A percentile compares a stretch with the other conserved stretches of the same genome.
Conservation (phyloP, 2,113 vertebrate genomes). For the Otolemur garnettii region DNA sequence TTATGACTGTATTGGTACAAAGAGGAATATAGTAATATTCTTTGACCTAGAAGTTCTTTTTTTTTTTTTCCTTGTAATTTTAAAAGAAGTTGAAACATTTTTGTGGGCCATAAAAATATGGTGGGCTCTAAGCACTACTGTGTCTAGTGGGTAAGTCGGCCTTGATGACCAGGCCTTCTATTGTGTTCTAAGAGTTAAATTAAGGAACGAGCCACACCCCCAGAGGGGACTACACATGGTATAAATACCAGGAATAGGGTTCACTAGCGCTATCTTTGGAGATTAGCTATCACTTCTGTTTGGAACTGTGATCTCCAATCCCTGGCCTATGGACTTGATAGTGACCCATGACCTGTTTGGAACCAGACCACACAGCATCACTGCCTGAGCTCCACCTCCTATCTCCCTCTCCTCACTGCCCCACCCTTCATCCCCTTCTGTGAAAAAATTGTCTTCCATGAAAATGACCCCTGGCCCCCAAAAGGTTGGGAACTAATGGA, state of each 20-base stretch:
- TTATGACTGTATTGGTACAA: background rate
- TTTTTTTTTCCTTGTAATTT: background rate
- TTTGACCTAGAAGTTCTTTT: background rate
- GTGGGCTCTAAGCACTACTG: background rate
- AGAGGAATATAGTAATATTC: background rate
- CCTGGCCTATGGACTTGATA: too few relatives aligned
- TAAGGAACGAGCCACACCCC: background rate
- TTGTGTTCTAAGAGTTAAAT: background rate
- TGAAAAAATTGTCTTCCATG: too few relatives aligned
- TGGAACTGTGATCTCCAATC: too few relatives aligned
- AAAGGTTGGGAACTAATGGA: background rate
- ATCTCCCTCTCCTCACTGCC: too few relatives aligned
- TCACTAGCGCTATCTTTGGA: background rate
- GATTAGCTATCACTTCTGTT: background rate
- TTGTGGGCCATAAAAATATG: background rate
- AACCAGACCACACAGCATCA: too few relatives aligned
- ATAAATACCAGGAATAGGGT: background rate
- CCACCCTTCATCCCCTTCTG: too few relatives aligned
- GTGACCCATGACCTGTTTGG: too few relatives aligned
- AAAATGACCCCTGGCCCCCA: too few relatives aligned
- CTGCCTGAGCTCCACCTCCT: too few relatives aligned
- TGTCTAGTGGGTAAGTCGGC: background rate
- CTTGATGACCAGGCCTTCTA: background rate
- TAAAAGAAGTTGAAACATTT: slow-evolving; percentile 30
- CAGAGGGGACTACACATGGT: background rate